Conservation (phyloP, 2,888 invertebrate species). For the Sinohyriopsis cumingii region DNA sequence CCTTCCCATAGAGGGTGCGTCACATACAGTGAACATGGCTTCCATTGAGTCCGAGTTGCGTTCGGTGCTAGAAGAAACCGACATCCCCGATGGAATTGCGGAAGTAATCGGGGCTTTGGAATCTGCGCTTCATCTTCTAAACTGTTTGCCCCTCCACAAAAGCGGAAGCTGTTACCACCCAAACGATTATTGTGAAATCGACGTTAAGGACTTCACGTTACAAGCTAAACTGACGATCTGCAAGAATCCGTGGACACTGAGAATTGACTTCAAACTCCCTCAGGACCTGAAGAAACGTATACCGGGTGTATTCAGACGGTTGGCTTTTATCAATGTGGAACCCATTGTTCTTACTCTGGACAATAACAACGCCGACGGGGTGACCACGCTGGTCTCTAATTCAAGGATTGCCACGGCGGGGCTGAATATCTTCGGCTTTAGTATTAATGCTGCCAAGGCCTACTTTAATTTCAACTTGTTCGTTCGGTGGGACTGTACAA, state of each 20-base stretch:
- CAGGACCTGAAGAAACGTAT: background rate
- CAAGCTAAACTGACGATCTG: slow-evolving; percentile 3
- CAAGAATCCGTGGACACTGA: slow-evolving; percentile 3
- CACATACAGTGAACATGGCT: no score
- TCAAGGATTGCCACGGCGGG: background rate
- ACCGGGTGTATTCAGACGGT: background rate
- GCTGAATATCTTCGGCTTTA: background rate
- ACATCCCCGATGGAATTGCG: no score
- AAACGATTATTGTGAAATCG: slow-evolving; percentile 1
- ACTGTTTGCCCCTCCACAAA: no score
- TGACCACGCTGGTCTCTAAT: background rate
- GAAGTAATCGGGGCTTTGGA: no score
- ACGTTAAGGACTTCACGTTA: background rate
- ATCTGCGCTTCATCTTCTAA: no score
- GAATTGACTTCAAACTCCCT: slow-evolving; percentile 4
- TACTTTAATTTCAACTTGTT: slow-evolving; percentile 3
- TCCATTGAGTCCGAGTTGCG: no score
- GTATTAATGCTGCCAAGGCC: background rate
- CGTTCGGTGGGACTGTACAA: slow-evolving; percentile 3
- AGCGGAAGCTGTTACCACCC: background rate
- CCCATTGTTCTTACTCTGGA: background rate
- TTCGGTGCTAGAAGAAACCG: no score
- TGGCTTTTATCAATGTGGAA: slow-evolving; percentile 1
- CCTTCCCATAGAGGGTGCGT: no score
- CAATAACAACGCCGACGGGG: background rate